Evolutionary conservation across 2,888 invertebrate genomes (phyloP), one percentile per base, ranked within the genome.

Genomic region (Drosophila rubida): DNA sequence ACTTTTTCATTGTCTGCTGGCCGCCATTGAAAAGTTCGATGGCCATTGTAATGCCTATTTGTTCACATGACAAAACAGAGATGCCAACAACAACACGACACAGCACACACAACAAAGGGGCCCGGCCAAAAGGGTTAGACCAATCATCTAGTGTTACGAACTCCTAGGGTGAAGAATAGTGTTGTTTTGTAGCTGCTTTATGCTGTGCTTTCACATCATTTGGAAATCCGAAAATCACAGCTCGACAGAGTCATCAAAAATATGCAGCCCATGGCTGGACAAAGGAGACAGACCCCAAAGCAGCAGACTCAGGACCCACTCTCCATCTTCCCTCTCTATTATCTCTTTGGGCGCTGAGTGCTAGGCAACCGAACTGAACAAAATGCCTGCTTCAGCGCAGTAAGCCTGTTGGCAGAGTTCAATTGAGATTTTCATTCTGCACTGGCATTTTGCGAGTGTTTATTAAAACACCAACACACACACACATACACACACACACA

Each of bases 191-290:
- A 32, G 4, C 11, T 32, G 9, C 16, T n/a, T 41, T 41, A 5
- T 41, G 39, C 27, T 30, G 39, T 32, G 37, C 46, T 19, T 45
- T 37, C 25, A 14, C 14, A 14, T 16, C 44, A 22, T 42, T 44
- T 50, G 49, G 9, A 32, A 71, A 42, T 6, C 27, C 14, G 9
- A 48, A 72, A 72, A 45, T 55, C 55, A 49, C 9, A 60, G 32
- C 50, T 37, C 45, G 51, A 61, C 67, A 73, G 50, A 53, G 41
- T 68, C 68, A 72, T 72, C 42, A 72, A 68, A 75, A 75, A 74
- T 55, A 65, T 58, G 73, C 60, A 60, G 32, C 32, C 16, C 35
- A 58, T 61, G 44, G 48, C 27, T 42, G 49, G 58, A 69, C 58
- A 51, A 55, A 19, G n/a, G 49, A n/a, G n/a, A n/a, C n/a, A n/a